These are phyloP conservation scores for Cheirogaleus major DNA, from an alignment of 2,797 vertebrate genomes.

Conservation along the genomic window DNA sequence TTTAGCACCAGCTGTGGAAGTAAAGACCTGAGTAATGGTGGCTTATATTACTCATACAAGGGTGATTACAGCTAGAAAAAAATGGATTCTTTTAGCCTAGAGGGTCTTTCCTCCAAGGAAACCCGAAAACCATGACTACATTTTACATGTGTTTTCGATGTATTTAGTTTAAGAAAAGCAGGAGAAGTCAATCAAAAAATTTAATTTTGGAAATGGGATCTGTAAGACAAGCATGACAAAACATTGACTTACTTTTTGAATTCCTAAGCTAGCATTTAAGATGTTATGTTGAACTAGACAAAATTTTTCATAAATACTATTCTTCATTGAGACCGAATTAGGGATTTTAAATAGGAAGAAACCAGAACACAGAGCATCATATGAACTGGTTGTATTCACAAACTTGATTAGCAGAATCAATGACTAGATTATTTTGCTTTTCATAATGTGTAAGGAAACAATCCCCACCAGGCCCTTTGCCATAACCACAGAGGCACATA, in stretches of 20 bases:
- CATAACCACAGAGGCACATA: neutral
- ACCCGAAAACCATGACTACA: neutral
- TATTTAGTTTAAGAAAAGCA: constrained; percentile 38
- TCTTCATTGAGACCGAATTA: neutral
- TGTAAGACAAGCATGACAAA: neutral
- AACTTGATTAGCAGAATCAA: neutral
- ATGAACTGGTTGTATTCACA: neutral
- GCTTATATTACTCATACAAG: neutral
- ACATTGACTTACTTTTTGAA: constrained; percentile 13
- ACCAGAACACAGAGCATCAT: neutral
- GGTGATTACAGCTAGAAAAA: constrained; percentile 12
- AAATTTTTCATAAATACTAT: neutral
- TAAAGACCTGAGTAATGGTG: neutral
- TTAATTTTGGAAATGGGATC: constrained; percentile 47
- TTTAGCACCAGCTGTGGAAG: neutral
- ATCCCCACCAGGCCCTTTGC: neutral
- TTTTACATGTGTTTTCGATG: constrained; percentile 41
- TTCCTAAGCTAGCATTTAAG: neutral
- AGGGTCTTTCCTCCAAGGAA: neutral
- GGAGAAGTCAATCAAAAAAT: constrained; percentile 31
- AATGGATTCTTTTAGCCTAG: neutral
- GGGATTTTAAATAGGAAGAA: neutral
- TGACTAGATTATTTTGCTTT: constrained; percentile 31
- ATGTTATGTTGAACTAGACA: neutral
- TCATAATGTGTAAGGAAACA: neutral